A percentile compares a stretch with the other conserved stretches of the same genome.
Conservation (phyloP, 2,888 invertebrate genomes). For the Eudemis profundana region DNA sequence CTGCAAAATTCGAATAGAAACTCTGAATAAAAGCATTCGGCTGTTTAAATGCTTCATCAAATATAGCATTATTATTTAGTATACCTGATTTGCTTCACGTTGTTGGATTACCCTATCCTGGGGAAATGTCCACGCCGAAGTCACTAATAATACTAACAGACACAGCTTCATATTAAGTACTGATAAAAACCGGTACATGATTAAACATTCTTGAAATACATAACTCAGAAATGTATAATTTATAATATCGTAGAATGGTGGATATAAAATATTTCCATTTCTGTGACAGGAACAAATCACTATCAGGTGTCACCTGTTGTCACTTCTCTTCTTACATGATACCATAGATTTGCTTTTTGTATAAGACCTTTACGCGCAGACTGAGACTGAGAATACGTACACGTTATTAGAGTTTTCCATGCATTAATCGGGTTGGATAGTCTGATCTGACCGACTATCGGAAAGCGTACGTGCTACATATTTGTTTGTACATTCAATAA, state of each 20-base stretch:
- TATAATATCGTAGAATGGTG: constrained; percentile 59
- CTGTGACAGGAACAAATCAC: constrained; percentile 68
- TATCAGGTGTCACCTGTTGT: constrained; percentile 53
- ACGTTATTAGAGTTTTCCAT: too few species aligned
- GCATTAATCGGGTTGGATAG: too few species aligned
- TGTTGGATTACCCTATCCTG: constrained; percentile 52
- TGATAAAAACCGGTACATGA: not conserved
- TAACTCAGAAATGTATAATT: constrained; percentile 39
- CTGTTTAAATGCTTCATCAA: too few species aligned
- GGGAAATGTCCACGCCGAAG: constrained; percentile 68
- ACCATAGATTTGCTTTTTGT: too few species aligned
- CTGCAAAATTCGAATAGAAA: too few species aligned
- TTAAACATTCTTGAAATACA: constrained; percentile 48
- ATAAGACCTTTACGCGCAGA: too few species aligned
- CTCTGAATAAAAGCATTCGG: too few species aligned
- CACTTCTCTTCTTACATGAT: not conserved
- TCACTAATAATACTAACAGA: constrained; percentile 63
- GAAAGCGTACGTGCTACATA: too few species aligned
- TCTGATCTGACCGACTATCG: too few species aligned
- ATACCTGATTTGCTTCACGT: constrained; percentile 12
- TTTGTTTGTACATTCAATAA: too few species aligned
- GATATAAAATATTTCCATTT: constrained; percentile 58
- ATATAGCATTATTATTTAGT: not conserved
- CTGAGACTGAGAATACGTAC: too few species aligned
- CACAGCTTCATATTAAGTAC: constrained; percentile 69